Evolutionary conservation across 2,797 vertebrate species (phyloP), one percentile per base, ranked within the genome.

Genomic region (Enteromius thamalakanensis): DNA sequence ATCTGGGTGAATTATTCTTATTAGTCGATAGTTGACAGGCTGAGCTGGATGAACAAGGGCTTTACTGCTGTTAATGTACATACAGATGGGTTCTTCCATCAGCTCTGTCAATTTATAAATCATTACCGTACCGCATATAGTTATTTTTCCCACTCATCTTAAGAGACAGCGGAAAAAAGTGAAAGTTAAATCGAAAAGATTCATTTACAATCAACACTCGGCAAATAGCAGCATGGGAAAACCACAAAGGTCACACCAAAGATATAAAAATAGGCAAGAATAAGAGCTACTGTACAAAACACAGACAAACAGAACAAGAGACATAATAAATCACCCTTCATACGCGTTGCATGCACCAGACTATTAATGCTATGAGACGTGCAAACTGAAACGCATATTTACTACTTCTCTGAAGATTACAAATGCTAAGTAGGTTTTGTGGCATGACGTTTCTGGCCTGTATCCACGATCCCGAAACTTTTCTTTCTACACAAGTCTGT

Each of bases 161-260:
- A 71, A 62, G n/a, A 42, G 11, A 51, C 60, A 23, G 42, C 42
- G 19, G 49, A 4, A 58, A 23, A 67, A 78, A 45, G 26, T 37
- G 3, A 45, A 70, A 70, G 85, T 75, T 3, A 51, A 88, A 87
- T 87, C 84, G 3, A 11, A 40, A 83, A 21, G 79, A 92, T 88
- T 87, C 91, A 92, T 90, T 91, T 86, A 90, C 76, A 91, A 91
- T 88, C 37, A 92, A 88, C 87, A 79, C 82, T 45, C 58, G 62
- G 70, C 64, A 34, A 76, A 71, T 47, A 72, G 53, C 42, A 69
- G 37, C 85, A 82, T 87, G 75, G 80, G 87, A 84, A 90, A 86
- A 60, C 45, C 86, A 84, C 80, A 84, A 86, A 79, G 77, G 92
- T 92, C 90, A 84, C 81, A 17, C 2, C 47, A 2, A 0, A 60